A percentile compares a stretch with the other conserved stretches of the same genome.
Conservation (phyloP, 2,888 invertebrate genomes). For the Reticulitermes lucifugus region DNA sequence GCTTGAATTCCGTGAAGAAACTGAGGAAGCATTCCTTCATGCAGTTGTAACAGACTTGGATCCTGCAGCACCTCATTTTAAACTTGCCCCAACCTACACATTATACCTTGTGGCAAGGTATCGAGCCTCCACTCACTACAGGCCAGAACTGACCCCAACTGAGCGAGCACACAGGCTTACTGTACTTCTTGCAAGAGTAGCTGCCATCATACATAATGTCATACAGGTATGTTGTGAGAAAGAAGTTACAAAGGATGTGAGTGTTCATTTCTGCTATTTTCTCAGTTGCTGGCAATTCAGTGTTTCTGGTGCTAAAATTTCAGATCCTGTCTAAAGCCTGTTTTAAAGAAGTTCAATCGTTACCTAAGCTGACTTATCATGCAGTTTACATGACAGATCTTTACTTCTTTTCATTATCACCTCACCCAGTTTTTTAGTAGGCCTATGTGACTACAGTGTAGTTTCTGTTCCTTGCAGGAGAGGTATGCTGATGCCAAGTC, state of each 20-base stretch:
- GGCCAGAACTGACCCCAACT: constrained; percentile 91
- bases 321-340: too few species aligned
- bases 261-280: too few species aligned
- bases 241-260: too few species aligned
- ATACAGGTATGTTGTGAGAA: constrained; percentile 72
- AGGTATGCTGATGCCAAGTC: constrained; percentile 87
- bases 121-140: constrained; percentile 93
- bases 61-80: constrained; percentile 90
- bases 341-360: too few species aligned
- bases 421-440: neutral
- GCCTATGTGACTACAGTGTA: neutral
- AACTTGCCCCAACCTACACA: constrained; percentile 96
- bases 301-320: too few species aligned
- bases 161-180: constrained; percentile 93
- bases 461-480: constrained; percentile 68
- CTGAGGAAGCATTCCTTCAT: constrained; percentile 91
- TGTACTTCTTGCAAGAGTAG: constrained; percentile 89
- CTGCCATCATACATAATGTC: constrained; percentile 85
- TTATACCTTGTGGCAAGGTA: constrained; percentile 95
- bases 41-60: constrained; percentile 90
- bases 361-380: too few species aligned
- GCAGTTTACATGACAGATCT: too few species aligned
- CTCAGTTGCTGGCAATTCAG: too few species aligned
- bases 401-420: neutral
- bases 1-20: constrained; percentile 93